phyloP scores from a whole-genome alignment of 2,888 invertebrate species.

The Sylvicola fuscatus region DNA sequence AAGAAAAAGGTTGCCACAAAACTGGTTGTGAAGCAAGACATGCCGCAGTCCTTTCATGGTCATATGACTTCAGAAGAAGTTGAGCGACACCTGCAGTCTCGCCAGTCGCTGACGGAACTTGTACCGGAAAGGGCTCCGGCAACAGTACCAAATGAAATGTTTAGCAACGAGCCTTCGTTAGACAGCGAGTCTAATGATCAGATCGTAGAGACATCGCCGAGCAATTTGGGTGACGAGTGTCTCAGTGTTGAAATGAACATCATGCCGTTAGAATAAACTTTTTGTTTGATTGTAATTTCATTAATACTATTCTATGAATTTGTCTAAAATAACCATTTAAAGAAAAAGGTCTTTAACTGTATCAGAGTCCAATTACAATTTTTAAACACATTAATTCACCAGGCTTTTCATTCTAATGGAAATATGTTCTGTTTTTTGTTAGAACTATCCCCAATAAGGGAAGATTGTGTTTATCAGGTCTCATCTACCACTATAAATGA shows the following conservation, averaged over 20 bases:
- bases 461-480: too few species aligned
- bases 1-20: conserved; percentile 29
- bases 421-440: too few species aligned
- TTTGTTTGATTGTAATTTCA: too few species aligned
- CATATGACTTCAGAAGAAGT: conserved; percentile 86
- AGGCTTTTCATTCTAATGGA: too few species aligned
- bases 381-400: too few species aligned
- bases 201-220: conserved; percentile 63
- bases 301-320: too few species aligned
- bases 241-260: conserved; percentile 32
- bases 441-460: too few species aligned
- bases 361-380: too few species aligned
- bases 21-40: not conserved
- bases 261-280: too few species aligned
- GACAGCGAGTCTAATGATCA: conserved; percentile 52
- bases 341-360: too few species aligned
- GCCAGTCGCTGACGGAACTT: conserved; percentile 52
- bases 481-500: too few species aligned
- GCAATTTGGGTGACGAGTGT: conserved; percentile 62
- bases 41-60: conserved; percentile 29
- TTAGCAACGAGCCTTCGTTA: conserved; percentile 79
- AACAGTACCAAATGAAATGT: conserved; percentile 83
- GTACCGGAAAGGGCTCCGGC: conserved; percentile 71
- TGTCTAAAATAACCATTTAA: too few species aligned
- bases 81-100: conserved; percentile 70